Evolutionary conservation across 2,888 invertebrate species (phyloP).

Genomic region (Agrotis exclamationis): DNA sequence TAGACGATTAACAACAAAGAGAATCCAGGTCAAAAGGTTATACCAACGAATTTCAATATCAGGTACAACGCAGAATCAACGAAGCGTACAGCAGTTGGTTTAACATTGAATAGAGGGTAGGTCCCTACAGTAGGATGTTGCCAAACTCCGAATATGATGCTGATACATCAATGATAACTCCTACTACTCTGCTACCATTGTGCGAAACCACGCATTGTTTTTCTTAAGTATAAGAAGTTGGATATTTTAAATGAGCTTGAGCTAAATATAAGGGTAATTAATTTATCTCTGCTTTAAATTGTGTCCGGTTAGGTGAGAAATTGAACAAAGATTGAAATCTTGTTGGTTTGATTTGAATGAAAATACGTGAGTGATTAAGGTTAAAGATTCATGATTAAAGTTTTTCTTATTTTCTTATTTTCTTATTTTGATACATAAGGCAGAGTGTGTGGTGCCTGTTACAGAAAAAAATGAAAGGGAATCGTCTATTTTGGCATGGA

Average conservation of each 20-base stretch:
- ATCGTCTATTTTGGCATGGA: too few species aligned
- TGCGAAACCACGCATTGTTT: constrained; percentile 68
- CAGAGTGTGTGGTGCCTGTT: too few species aligned
- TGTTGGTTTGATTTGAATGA: constrained; percentile 18
- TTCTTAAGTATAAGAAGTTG: constrained; percentile 38
- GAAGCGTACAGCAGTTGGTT: constrained; percentile 65
- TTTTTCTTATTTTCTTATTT: background rate
- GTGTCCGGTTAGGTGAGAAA: constrained; percentile 56
- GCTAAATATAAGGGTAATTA: constrained; percentile 33
- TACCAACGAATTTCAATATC: constrained; percentile 54
- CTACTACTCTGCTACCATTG: constrained; percentile 62
- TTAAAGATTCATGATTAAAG: background rate
- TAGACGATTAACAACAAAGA: background rate
- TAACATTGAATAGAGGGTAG: constrained; percentile 75
- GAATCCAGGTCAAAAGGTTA: constrained; percentile 52
- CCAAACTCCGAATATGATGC: constrained; percentile 70
- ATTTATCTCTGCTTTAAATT: constrained; percentile 15
- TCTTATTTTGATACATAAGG: too few species aligned
- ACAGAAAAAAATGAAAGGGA: too few species aligned
- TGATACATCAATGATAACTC: constrained; percentile 69
- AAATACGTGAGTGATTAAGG: background rate
- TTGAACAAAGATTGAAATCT: constrained; percentile 7
- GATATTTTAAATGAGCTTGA: constrained; percentile 54
- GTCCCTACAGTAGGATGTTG: constrained; percentile 69
- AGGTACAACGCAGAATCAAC: constrained; percentile 40